A percentile compares a stretch with the other conserved stretches of the same genome.
phyloP scores from a whole-genome alignment of 1,140 invertebrate genomes.

The Oryctes rhinoceros region DNA sequence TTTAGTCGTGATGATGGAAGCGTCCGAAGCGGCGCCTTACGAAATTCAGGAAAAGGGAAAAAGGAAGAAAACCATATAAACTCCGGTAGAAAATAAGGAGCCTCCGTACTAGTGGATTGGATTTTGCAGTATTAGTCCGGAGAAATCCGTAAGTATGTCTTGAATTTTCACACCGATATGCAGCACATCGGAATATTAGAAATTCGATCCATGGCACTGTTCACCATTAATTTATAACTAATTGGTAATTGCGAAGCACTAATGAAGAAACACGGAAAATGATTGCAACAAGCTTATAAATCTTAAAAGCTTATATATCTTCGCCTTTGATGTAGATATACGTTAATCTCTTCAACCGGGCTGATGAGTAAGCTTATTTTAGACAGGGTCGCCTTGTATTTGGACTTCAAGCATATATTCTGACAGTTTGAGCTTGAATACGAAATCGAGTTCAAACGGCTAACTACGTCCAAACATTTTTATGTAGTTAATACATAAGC shows the following conservation, averaged over 20 bases:
- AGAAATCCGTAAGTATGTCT: background rate
- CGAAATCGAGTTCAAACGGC: too few species aligned
- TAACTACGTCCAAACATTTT: too few species aligned
- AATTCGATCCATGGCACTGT: background rate
- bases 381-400: too few species aligned
- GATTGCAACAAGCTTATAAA: background rate
- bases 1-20: conserved; percentile 40
- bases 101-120: conserved; percentile 6
- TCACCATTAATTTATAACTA: conserved; percentile 1
- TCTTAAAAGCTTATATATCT: too few species aligned
- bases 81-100: conserved; percentile 15
- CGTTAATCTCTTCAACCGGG: too few species aligned
- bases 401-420: too few species aligned
- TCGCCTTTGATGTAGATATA: too few species aligned
- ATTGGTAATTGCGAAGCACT: background rate
- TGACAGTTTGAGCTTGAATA: too few species aligned
- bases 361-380: too few species aligned
- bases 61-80: conserved; percentile 28
- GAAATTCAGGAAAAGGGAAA: conserved; percentile 22
- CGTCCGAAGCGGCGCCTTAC: conserved; percentile 29
- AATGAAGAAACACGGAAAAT: background rate
- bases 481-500: too few species aligned
- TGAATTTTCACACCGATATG: background rate
- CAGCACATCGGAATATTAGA: background rate
- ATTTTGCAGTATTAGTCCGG: background rate